Conservation (phyloP, 2,113 vertebrate species). For the Anguilla rostrata region DNA sequence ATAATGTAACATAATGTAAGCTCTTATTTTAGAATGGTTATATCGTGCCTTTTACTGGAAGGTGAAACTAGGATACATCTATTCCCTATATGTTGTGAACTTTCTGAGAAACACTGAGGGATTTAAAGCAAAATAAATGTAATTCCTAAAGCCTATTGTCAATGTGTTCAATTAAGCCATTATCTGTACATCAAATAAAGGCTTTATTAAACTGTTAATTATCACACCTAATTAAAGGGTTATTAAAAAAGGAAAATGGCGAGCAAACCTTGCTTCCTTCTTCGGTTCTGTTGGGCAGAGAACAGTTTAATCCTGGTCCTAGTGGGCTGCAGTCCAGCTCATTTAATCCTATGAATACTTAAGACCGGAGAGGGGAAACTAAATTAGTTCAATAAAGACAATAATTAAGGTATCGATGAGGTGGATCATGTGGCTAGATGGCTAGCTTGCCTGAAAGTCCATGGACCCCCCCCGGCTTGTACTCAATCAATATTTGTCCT, state of each 20-base stretch:
- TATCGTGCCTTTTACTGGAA: too few species aligned
- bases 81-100: not conserved
- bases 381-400: not conserved
- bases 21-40: too few species aligned
- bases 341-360: not conserved
- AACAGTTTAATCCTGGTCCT: not conserved
- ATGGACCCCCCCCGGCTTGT: not conserved
- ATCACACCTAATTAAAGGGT: not conserved
- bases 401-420: not conserved
- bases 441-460: not conserved
- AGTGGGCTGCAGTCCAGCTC: not conserved
- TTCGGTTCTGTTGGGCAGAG: not conserved
- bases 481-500: not conserved
- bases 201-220: not conserved
- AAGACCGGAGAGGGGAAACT: not conserved
- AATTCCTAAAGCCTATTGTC: not conserved
- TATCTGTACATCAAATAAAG: not conserved
- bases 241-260: not conserved
- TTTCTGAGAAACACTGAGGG: not conserved
- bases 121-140: not conserved
- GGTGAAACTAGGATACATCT: not conserved
- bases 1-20: too few species aligned
- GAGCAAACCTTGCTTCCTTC: not conserved
- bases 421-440: not conserved
- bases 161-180: not conserved